Evolutionary conservation across 1,140 invertebrate genomes (phyloP).

Genomic region (Belonocnema kinseyi): DNA sequence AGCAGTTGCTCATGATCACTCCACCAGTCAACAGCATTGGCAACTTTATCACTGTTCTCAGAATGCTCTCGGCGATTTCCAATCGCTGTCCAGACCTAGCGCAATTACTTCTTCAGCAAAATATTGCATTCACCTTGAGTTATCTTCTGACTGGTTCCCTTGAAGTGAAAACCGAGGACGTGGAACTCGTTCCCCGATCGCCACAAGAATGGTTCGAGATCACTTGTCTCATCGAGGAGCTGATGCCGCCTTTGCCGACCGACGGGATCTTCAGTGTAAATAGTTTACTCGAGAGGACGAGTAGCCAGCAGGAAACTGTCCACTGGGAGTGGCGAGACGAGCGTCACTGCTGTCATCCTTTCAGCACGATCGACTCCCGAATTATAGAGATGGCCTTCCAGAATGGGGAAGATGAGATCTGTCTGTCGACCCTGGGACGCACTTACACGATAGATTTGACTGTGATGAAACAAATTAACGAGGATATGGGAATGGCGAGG

Average conservation of each 20-base stretch:
- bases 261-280: constrained; percentile 97
- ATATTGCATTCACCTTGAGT: constrained; percentile 95
- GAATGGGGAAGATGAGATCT: constrained; percentile 96
- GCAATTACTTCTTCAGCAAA: constrained; percentile 92
- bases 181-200: constrained; percentile 91
- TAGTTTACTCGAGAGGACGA: constrained; percentile 86
- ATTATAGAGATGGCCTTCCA: constrained; percentile 94
- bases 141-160: constrained; percentile 92
- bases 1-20: constrained; percentile 93
- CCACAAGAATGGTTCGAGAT: constrained; percentile 98
- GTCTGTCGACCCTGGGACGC: constrained; percentile 90
- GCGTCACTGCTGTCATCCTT: constrained; percentile 84
- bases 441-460: constrained; percentile 97
- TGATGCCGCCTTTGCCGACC: constrained; percentile 94
- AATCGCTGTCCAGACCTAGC: constrained; percentile 94
- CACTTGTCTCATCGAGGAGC: constrained; percentile 94
- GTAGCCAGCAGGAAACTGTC: constrained; percentile 85
- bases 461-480: constrained; percentile 98
- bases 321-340: constrained; percentile 98
- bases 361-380: constrained; percentile 83
- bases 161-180: constrained; percentile 79
- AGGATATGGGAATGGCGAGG: constrained; percentile 95
- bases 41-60: constrained; percentile 96
- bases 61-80: constrained; percentile 97
- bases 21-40: constrained; percentile 94